Evolutionary conservation across 2,797 vertebrate genomes (phyloP).

Genomic region (Balearica regulorum): DNA sequence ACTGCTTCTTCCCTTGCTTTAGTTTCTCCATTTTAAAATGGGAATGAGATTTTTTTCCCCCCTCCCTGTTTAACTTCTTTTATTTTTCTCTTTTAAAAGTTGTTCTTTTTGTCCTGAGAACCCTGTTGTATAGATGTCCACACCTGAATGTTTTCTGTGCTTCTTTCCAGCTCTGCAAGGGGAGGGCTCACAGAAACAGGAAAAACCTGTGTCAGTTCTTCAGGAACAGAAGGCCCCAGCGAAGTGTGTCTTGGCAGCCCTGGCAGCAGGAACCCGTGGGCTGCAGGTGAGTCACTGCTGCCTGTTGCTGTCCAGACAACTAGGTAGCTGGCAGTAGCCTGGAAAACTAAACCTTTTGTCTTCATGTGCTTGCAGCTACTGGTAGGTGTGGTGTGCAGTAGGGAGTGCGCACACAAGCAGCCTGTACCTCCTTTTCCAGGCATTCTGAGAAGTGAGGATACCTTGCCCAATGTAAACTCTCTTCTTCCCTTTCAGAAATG

Average conservation of each 20-base stretch:
- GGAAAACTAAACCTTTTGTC: not conserved
- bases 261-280: conserved; percentile 22
- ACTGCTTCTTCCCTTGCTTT: not conserved
- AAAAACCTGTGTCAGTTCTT: conserved; percentile 41
- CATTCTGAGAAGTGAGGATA: not conserved
- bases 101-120: not conserved
- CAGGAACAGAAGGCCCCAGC: conserved; percentile 7
- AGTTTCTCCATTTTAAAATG: not conserved
- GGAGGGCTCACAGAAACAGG: not conserved
- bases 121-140: not conserved
- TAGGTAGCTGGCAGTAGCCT: not conserved
- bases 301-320: not conserved
- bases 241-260: conserved; percentile 3
- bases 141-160: not conserved
- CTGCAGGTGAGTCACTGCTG: conserved; percentile 64
- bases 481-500: not conserved
- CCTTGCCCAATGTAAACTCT: not conserved
- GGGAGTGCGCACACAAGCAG: not conserved
- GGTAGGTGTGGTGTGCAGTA: not conserved
- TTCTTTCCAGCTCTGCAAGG: conserved; percentile 49
- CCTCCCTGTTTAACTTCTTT: not conserved
- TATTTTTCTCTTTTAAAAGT: too few relatives aligned
- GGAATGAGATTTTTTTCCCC: not conserved
- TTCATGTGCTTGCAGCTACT: not conserved
- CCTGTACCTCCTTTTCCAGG: not conserved